A percentile compares a stretch with the other conserved stretches of the same genome.
Conservation (phyloP, 2,888 invertebrate genomes). For the Spatulosminthurus flaviceps region DNA sequence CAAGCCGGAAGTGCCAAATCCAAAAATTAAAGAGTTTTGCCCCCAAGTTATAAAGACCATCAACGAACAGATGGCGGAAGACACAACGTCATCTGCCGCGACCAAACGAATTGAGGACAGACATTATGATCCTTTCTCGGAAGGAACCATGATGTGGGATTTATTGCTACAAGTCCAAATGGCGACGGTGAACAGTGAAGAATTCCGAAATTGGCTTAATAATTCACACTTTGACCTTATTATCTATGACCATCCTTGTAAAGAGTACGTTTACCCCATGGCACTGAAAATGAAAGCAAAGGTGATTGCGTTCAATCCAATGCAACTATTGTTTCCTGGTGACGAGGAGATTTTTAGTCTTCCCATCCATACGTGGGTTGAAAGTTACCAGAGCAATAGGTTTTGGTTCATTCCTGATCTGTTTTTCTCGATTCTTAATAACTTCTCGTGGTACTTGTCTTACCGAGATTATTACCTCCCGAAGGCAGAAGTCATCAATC, state of each 20-base stretch:
- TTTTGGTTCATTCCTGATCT: background rate
- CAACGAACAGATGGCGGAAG: background rate
- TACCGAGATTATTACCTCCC: background rate
- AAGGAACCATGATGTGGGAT: background rate
- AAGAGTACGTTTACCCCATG: background rate
- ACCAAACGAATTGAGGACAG: background rate
- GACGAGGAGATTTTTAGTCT: background rate
- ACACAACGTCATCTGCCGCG: background rate
- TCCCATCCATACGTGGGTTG: background rate
- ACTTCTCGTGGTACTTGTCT: background rate
- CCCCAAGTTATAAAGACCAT: background rate
- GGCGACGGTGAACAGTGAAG: background rate
- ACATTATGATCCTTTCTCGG: background rate
- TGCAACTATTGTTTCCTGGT: background rate
- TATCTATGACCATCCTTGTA: background rate
- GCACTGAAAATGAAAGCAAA: background rate
- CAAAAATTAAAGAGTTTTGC: constrained; percentile 16
- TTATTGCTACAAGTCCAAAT: background rate
- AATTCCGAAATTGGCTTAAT: background rate
- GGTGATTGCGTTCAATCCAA: background rate
- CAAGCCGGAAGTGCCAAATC: background rate
- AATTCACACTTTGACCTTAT: background rate
- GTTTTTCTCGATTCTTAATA: background rate
- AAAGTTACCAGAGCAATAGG: background rate
- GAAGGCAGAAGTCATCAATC: background rate